These are phyloP conservation scores for Pyrocoelia pectoralis DNA, from an alignment of 2,888 invertebrate genomes.

Conservation along the genomic window DNA sequence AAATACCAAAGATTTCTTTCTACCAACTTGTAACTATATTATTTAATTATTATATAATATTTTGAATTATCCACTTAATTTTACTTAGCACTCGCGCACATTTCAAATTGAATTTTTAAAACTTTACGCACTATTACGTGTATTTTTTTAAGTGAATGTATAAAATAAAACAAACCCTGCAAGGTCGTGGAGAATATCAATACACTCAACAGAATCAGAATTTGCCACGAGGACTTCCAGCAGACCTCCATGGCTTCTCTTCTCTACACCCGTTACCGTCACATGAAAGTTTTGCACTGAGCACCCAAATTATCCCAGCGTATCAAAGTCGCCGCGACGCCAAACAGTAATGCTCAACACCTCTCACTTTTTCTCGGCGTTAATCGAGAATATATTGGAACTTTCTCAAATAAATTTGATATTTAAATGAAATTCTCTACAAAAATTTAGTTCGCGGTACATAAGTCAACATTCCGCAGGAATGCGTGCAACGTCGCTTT, in stretches of 20 bases:
- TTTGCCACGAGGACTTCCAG: conserved; percentile 63
- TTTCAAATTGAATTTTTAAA: neutral
- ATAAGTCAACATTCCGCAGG: too few relatives aligned
- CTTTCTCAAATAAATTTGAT: neutral
- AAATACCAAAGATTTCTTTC: too few relatives aligned
- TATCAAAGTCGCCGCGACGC: conserved; percentile 54
- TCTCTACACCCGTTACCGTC: conserved; percentile 55
- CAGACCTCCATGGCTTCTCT: conserved; percentile 65
- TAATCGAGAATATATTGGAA: neutral
- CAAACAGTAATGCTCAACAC: conserved; percentile 49
- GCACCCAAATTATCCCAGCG: conserved; percentile 56
- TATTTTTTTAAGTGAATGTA: neutral
- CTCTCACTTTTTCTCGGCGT: conserved; percentile 5
- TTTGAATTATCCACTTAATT: too few relatives aligned
- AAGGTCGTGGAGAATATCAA: conserved; percentile 64
- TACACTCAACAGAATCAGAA: conserved; percentile 64
- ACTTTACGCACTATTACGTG: neutral
- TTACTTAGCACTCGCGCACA: neutral
- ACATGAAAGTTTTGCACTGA: conserved; percentile 60
- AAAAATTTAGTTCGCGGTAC: too few relatives aligned
- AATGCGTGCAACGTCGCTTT: too few relatives aligned
- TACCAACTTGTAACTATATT: too few relatives aligned
- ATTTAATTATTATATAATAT: too few relatives aligned
- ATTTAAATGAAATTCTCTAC: conserved; percentile 9
- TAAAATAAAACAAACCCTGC: conserved; percentile 58